phyloP scores from a whole-genome alignment of 2,113 vertebrate species.

The Prochilodus magdalenae region DNA sequence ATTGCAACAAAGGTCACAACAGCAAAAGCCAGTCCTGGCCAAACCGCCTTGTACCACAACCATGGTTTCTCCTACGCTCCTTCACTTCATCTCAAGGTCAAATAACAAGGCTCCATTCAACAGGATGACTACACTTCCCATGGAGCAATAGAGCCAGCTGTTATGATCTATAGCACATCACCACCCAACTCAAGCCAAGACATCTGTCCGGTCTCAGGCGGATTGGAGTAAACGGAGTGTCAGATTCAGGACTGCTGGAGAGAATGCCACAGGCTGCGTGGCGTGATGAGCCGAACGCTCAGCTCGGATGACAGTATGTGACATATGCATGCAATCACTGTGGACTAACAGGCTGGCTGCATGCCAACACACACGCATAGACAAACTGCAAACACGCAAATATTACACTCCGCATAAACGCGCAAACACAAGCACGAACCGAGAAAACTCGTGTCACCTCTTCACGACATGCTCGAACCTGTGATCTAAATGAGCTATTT shows the following conservation, averaged over 20 bases:
- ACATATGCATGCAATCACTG: not conserved
- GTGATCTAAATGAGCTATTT: not conserved
- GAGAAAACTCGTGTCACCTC: not conserved
- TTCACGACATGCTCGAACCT: not conserved
- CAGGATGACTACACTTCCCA: conserved; percentile 13
- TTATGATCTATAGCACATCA: not conserved
- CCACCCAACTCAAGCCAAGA: not conserved
- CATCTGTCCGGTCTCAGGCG: conserved; percentile 18
- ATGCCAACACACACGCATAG: not conserved
- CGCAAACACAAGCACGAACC: conserved; percentile 2
- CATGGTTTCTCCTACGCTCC: not conserved
- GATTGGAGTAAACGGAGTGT: not conserved
- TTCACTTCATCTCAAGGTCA: conserved; percentile 25
- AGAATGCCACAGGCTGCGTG: not conserved
- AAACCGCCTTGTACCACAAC: no score
- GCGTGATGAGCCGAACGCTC: not conserved
- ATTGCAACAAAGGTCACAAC: no score
- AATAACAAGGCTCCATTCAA: not conserved
- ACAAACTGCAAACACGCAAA: conserved; percentile 14
- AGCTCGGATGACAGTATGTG: conserved; percentile 11
- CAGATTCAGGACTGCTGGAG: conserved; percentile 1
- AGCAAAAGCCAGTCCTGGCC: no score
- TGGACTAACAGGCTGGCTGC: not conserved
- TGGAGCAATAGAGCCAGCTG: conserved; percentile 1
- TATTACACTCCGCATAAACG: not conserved